Evolutionary conservation across 2,797 vertebrate species (phyloP).

Genomic region (Acanthiza pusilla): DNA sequence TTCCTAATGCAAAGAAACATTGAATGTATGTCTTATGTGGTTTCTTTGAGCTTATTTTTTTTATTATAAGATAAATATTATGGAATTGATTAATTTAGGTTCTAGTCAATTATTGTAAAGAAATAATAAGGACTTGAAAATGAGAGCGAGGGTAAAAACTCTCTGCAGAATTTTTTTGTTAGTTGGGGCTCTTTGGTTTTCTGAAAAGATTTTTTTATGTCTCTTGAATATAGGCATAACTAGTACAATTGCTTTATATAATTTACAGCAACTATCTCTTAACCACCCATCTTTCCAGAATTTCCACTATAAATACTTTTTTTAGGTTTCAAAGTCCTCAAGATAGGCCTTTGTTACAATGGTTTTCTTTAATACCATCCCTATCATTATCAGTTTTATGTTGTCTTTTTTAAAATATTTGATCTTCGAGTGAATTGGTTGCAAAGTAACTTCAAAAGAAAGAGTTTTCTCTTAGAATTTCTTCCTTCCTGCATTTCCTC

Average conservation of each 20-base stretch:
- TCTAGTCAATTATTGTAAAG: not conserved
- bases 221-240: not conserved
- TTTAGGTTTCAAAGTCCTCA: not conserved
- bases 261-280: not conserved
- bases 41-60: not conserved
- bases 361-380: not conserved
- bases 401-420: not conserved
- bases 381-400: not conserved
- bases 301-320: not conserved
- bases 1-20: not conserved
- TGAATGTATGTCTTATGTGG: accelerated
- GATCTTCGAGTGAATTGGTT: not conserved
- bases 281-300: not conserved
- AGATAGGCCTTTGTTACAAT: not conserved
- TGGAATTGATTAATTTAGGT: not conserved
- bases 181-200: not conserved
- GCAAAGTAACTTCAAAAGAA: not conserved
- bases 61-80: not conserved
- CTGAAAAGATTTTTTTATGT: not conserved
- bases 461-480: not conserved
- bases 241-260: not conserved
- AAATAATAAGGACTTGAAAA: not conserved
- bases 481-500: not conserved
- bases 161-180: not conserved
- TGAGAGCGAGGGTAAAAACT: not conserved